Evolutionary conservation across 2,113 vertebrate species (phyloP), one percentile per base, ranked within the genome.

Genomic region (Dipodomys merriami): DNA sequence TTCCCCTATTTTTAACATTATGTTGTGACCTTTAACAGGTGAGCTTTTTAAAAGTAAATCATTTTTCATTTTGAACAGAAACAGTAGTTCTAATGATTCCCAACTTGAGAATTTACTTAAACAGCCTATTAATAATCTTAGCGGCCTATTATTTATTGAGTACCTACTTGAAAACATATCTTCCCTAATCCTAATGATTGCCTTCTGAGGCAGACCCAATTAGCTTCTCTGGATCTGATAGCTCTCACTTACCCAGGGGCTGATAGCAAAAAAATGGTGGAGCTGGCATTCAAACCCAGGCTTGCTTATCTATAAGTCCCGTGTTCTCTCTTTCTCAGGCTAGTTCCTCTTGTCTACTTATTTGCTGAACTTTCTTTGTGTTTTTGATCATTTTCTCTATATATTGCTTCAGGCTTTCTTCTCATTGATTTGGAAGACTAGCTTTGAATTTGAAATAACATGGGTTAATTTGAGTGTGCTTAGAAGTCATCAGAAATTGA

Each of bases 71-170:
- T 73, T 39, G 4, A 88, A 88, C 62, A 30, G 39, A 83, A 95
- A 78, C 1, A 76, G 80, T 79, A 76, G 64, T 39, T n/a, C 49
- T 92, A 10, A 77, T 78, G 23, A 64, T 83, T 72, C 71, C n/a
- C 57, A 86, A 83, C 62, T 88, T 92, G 71, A 89, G 83, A 92
- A 86, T 57, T 95, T 18, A 71, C 20, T 88, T 77, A 65, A 44
- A 30, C 33, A 53, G 65, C 30, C 33, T 90, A 39, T 90, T 88
- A 91, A 92, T 88, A 91, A 79, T 80, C 8, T 44, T 93, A n/a
- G 78, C 9, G 60, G 29, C 64, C 64, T 83, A 5, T 80, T 93
- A 71, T 33, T 91, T 78, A 80, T 83, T 76, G 76, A 91, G 67
- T 46, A 39, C 33, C 94, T 91, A 23, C 72, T 90, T 83, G 72